phyloP scores from a whole-genome alignment of 1,140 invertebrate species.

The Drosophila trapezifrons region DNA sequence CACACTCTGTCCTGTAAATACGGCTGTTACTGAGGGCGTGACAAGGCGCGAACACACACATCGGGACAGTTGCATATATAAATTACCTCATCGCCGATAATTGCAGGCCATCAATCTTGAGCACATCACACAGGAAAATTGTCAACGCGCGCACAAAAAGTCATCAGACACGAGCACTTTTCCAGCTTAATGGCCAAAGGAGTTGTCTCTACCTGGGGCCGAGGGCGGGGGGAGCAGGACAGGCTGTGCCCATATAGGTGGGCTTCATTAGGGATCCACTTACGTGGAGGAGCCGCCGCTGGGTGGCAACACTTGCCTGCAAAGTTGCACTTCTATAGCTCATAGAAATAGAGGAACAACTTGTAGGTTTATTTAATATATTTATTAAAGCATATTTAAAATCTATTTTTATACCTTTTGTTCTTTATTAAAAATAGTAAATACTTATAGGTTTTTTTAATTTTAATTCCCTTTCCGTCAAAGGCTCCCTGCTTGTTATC shows the following conservation, averaged over 20 bases:
- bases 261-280: conserved; percentile 62
- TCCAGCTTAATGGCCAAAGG: conserved; percentile 53
- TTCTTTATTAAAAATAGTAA: background rate
- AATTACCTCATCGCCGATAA: conserved; percentile 80
- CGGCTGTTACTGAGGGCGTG: conserved; percentile 40
- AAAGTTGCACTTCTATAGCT: background rate
- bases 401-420: too few species aligned
- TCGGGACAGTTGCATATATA: conserved; percentile 63
- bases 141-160: conserved; percentile 77
- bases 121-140: conserved; percentile 77
- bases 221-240: background rate
- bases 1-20: background rate
- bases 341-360: too few species aligned
- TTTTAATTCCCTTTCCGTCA: too few species aligned
- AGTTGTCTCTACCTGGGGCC: conserved; percentile 4
- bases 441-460: background rate
- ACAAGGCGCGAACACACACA: conserved; percentile 35
- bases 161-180: conserved; percentile 69
- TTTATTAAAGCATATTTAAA: too few species aligned
- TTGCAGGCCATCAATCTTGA: conserved; percentile 80
- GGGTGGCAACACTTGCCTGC: conserved; percentile 19
- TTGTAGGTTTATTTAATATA: too few species aligned
- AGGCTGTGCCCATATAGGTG: conserved; percentile 33
- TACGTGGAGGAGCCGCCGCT: conserved; percentile 1
- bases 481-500: background rate